Conservation (phyloP, 1,140 invertebrate species). For the Lordiphosa collinella region DNA sequence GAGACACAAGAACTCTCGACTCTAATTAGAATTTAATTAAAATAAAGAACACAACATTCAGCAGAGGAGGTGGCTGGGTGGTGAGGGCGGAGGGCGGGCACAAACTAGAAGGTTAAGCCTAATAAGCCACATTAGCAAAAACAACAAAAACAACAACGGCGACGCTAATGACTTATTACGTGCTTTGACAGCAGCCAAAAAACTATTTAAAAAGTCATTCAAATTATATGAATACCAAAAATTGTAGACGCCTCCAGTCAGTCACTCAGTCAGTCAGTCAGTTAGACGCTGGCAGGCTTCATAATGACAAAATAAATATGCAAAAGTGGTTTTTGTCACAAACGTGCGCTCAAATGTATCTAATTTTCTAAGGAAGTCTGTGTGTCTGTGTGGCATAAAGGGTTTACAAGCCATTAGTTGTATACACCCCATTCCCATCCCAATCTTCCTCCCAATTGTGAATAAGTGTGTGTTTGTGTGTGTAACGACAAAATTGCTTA, state of each 20-base stretch:
- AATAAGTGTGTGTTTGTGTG: too few species aligned
- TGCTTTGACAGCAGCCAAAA: slow-evolving; percentile 19
- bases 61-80: neutral
- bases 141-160: slow-evolving; percentile 36
- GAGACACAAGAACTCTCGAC: slow-evolving; percentile 24
- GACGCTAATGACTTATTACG: slow-evolving; percentile 75
- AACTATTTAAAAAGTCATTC: slow-evolving; percentile 80
- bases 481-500: slow-evolving; percentile 69
- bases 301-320: slow-evolving; percentile 80
- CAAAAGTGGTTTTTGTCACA: slow-evolving; percentile 73
- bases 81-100: neutral
- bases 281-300: slow-evolving; percentile 24
- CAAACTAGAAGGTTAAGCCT: slow-evolving; percentile 43
- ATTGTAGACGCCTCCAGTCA: slow-evolving; percentile 3
- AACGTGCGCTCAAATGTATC: slow-evolving; percentile 67
- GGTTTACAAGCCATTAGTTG: slow-evolving; percentile 74
- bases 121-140: slow-evolving; percentile 75
- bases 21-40: slow-evolving; percentile 80
- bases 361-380: slow-evolving; percentile 39
- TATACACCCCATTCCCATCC: slow-evolving; percentile 2
- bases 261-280: neutral
- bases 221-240: slow-evolving; percentile 74
- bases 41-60: slow-evolving; percentile 39
- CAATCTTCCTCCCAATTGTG: too few species aligned
- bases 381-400: slow-evolving; percentile 43